Conservation (phyloP, 2,113 vertebrate genomes). For the Phoxinus phoxinus region DNA sequence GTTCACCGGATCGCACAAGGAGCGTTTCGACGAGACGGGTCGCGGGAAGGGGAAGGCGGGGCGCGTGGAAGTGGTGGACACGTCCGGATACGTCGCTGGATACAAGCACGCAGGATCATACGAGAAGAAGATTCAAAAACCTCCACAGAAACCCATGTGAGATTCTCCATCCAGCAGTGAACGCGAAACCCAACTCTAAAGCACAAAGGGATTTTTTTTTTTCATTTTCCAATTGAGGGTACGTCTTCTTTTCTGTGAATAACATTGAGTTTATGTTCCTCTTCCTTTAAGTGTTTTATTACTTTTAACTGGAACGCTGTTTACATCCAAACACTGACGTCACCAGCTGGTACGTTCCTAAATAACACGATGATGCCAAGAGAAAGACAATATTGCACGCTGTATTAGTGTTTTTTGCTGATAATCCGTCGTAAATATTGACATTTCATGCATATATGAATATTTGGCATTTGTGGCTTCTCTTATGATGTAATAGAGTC, state of each 20-base stretch:
- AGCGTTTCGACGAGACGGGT: constrained; percentile 89
- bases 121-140: constrained; percentile 89
- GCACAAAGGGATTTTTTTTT: constrained; percentile 73
- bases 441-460: neutral
- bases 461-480: constrained; percentile 28
- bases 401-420: constrained; percentile 1
- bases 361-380: constrained; percentile 56
- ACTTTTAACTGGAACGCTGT: constrained; percentile 81
- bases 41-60: constrained; percentile 93
- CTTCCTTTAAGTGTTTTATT: constrained; percentile 62
- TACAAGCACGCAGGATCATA: constrained; percentile 95
- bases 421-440: neutral
- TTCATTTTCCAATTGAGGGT: constrained; percentile 67
- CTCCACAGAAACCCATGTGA: constrained; percentile 72
- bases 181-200: constrained; percentile 63
- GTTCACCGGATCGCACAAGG: constrained; percentile 96
- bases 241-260: constrained; percentile 57
- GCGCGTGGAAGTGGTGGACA: constrained; percentile 90
- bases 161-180: neutral
- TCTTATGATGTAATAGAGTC: neutral
- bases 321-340: constrained; percentile 77
- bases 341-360: constrained; percentile 79
- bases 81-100: constrained; percentile 91
- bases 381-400: neutral
- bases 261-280: constrained; percentile 64